Percentiles rank a stretch among this genome's conserved stretches.
Evolutionary conservation across 2,113 vertebrate genomes (phyloP).

Genomic region (Calypte anna): DNA sequence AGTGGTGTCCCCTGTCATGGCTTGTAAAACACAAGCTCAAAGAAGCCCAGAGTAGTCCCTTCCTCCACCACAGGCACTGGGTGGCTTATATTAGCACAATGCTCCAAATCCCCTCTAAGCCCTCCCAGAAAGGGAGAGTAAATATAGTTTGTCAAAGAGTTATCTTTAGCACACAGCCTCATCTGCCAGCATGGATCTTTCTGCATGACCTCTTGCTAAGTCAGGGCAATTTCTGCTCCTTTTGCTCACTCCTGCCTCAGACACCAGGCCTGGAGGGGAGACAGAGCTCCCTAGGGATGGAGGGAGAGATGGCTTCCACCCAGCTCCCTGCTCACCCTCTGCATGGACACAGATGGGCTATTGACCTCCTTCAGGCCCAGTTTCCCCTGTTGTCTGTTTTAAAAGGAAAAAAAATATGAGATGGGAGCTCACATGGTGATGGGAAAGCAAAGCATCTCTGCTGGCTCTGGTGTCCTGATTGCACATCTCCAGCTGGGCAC

Average conservation of each 20-base stretch:
- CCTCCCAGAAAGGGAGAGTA: conserved; percentile 69
- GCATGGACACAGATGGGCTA: neutral
- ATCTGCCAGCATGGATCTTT: conserved; percentile 61
- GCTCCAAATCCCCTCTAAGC: conserved; percentile 71
- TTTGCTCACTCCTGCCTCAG: conserved; percentile 11
- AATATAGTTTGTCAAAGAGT: conserved; percentile 69
- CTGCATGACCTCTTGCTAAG: conserved; percentile 65
- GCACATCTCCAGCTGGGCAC: neutral
- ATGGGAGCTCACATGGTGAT: neutral
- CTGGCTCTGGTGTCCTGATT: neutral
- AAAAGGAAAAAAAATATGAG: neutral
- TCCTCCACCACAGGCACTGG: conserved; percentile 48
- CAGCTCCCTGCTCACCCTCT: neutral
- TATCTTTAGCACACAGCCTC: conserved; percentile 70
- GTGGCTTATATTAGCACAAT: conserved; percentile 66
- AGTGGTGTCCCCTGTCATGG: conserved; percentile 2
- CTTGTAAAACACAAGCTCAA: conserved; percentile 38
- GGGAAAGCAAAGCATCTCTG: neutral
- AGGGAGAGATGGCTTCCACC: neutral
- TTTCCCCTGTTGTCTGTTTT: neutral
- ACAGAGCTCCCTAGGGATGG: neutral
- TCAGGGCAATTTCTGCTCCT: conserved; percentile 56
- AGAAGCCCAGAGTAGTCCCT: conserved; percentile 14
- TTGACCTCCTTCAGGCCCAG: neutral
- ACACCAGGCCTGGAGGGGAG: neutral